A percentile compares a stretch with the other conserved stretches of the same genome.
These are phyloP conservation scores for Trichopria drosophilae DNA, from an alignment of 2,888 invertebrate genomes.

Conservation along the genomic window DNA sequence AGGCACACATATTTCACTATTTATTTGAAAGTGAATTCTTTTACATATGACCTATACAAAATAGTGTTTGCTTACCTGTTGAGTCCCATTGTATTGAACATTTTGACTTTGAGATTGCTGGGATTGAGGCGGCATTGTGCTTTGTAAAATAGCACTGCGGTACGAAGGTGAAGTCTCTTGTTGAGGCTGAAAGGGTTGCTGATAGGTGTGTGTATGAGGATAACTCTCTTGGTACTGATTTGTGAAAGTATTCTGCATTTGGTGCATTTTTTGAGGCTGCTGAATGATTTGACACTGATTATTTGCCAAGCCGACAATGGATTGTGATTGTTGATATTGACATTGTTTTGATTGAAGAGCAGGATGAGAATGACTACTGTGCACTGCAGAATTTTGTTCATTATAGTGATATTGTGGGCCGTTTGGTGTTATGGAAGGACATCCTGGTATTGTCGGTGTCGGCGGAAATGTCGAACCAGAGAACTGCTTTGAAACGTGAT, in stretches of 20 bases:
- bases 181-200: slow-evolving; percentile 55
- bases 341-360: slow-evolving; percentile 54
- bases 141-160: slow-evolving; percentile 50
- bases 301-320: slow-evolving; percentile 54
- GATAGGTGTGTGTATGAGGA: slow-evolving; percentile 60
- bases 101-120: slow-evolving; percentile 49
- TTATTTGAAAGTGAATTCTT: too few relatives aligned
- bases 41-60: too few relatives aligned
- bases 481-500: slow-evolving; percentile 45
- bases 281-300: slow-evolving; percentile 50
- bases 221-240: slow-evolving; percentile 60
- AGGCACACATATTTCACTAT: too few relatives aligned
- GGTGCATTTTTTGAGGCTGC: slow-evolving; percentile 48
- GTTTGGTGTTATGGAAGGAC: slow-evolving; percentile 54
- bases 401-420: slow-evolving; percentile 64
- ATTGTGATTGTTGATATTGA: slow-evolving; percentile 52
- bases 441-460: slow-evolving; percentile 57
- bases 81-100: slow-evolving; percentile 54
- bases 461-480: slow-evolving; percentile 56
- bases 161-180: slow-evolving; percentile 53
- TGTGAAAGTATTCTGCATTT: slow-evolving; percentile 52
- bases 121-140: slow-evolving; percentile 52
- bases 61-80: slow-evolving; percentile 50
- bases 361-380: slow-evolving; percentile 54
- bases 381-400: slow-evolving; percentile 61